Conservation (phyloP, 2,888 invertebrate species). For the Xestia c-nigrum region DNA sequence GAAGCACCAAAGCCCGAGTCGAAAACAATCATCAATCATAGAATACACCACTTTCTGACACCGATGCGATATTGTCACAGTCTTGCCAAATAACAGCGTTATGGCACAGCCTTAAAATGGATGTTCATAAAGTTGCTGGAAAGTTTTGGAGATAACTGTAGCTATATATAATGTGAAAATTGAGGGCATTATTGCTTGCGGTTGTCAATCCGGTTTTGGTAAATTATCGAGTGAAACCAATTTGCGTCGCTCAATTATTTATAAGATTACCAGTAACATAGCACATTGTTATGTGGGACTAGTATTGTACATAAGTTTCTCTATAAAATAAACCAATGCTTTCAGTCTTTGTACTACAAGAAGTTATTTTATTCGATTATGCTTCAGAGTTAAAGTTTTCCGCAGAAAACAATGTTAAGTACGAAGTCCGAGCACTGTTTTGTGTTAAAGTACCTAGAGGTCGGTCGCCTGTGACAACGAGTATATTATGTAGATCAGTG, state of each 20-base stretch:
- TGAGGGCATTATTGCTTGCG: slow-evolving; percentile 38
- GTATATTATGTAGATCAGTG: slow-evolving; percentile 22
- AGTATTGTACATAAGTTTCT: background rate
- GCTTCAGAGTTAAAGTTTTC: slow-evolving; percentile 38
- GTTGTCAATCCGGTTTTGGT: slow-evolving; percentile 38
- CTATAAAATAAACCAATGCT: slow-evolving; percentile 13
- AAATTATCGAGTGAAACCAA: slow-evolving; percentile 51
- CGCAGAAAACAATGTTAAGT: slow-evolving; percentile 43
- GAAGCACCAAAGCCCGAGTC: slow-evolving; percentile 21
- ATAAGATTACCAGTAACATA: slow-evolving; percentile 19
- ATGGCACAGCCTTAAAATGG: slow-evolving; percentile 56
- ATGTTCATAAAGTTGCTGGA: slow-evolving; percentile 36
- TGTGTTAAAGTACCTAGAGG: slow-evolving; percentile 24
- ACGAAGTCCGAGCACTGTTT: slow-evolving; percentile 35
- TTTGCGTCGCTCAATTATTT: slow-evolving; percentile 51
- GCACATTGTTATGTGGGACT: background rate
- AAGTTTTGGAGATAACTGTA: slow-evolving; percentile 29
- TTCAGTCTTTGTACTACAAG: slow-evolving; percentile 18
- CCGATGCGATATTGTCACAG: slow-evolving; percentile 51
- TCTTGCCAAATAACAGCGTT: slow-evolving; percentile 51
- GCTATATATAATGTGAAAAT: slow-evolving; percentile 16
- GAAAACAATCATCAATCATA: slow-evolving; percentile 62
- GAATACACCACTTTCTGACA: slow-evolving; percentile 54
- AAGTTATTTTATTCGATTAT: slow-evolving; percentile 53
- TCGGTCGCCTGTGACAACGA: background rate